Conservation (phyloP, 37 sponge, comb jelly and placozoan genomes). For the Aphrocallistes beatrix region DNA sequence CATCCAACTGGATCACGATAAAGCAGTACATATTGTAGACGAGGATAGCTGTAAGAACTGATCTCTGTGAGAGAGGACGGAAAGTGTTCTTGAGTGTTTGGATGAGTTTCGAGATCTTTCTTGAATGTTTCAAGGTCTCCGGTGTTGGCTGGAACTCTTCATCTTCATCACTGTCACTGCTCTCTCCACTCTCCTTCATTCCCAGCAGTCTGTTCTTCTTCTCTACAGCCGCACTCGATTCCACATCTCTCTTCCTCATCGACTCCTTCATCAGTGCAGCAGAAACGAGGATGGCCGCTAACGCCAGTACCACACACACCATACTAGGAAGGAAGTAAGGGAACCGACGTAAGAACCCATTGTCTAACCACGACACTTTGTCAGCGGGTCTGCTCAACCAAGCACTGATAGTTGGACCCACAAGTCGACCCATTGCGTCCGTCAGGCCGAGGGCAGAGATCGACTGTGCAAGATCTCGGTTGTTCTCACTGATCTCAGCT, state of each 20-base stretch:
- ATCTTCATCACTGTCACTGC: background rate
- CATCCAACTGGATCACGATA: background rate
- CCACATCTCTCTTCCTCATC: background rate
- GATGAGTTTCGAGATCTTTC: background rate
- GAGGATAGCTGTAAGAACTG: background rate
- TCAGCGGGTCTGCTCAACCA: background rate
- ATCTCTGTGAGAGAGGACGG: background rate
- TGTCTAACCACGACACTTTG: background rate
- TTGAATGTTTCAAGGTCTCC: background rate
- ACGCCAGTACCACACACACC: background rate
- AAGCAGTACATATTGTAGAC: background rate
- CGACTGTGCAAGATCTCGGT: background rate
- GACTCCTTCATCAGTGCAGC: background rate
- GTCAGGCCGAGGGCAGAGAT: background rate
- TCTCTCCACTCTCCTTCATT: background rate
- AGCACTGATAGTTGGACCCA: background rate
- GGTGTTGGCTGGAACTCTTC: background rate
- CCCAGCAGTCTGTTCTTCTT: too few species aligned
- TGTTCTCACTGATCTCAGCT: background rate
- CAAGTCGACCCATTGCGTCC: background rate
- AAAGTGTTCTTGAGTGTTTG: background rate
- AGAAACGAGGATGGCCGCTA: background rate
- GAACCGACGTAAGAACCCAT: background rate
- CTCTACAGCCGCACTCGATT: too few species aligned
- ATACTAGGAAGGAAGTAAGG: background rate